Evolutionary conservation across 1,140 invertebrate genomes (phyloP), one percentile per base, ranked within the genome.

Genomic region (Orussus abietinus): DNA sequence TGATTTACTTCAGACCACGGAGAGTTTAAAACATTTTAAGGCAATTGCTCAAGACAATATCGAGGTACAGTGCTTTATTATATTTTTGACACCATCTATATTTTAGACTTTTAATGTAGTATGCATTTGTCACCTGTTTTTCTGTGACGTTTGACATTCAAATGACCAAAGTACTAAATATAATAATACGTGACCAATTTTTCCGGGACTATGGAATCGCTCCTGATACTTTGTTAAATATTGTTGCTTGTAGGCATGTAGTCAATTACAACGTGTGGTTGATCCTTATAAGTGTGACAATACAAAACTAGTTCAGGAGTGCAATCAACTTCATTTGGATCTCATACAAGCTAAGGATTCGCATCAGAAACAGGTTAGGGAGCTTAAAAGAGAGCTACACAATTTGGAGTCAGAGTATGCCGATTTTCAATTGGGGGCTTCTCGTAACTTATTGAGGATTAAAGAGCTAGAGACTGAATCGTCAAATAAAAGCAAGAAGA

Each of bases 1-100:
- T 37, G 88, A 90, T 72, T 74, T 90, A 34, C 68, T 89, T 38
- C 80, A 86, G 60, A 89, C 87, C 12, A 90, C 85, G 17, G 80
- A 84, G 37, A 88, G 82, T 59, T 69, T 90, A 18, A 82, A 85
- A 55, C 81, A 88, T 69, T 86, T 85, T 53, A 90, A 89, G 74
- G 79, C 82, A 32, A 62, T 84, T 31, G 80, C 82, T 4, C 79
- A 84, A 64, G 75, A 83, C 53, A 79, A 79, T 38, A 62, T 76
- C 17, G 72, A 80, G 69, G 78, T 81, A 58, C 25, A 53, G 34
- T 40, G 12, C 15, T 26, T 18, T 35, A 38, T 31, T 25, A 34
- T 7, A 3, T 44, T 6, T 25, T 7, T 25, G n/a, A 7, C 22
- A 7, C n/a, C 6, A n/a, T n/a, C 6, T 35, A 34, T 42, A 33